These are phyloP conservation scores for Plemyria rubiginata DNA, from an alignment of 2,888 invertebrate genomes.

Conservation along the genomic window DNA sequence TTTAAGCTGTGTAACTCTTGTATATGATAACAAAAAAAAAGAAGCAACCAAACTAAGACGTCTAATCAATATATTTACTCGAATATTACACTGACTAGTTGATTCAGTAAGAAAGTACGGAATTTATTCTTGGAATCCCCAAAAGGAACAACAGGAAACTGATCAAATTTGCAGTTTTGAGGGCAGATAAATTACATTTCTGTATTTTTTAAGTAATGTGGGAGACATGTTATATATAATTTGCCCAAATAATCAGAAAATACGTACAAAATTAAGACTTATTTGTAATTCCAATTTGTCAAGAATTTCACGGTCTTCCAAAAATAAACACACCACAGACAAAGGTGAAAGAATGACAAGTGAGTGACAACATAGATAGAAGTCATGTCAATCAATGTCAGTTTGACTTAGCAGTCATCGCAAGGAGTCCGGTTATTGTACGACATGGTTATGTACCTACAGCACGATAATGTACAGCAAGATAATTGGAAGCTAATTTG, in stretches of 20 bases:
- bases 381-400: too few species aligned
- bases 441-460: too few species aligned
- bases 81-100: neutral
- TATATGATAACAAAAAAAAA: neutral
- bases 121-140: conserved; percentile 46
- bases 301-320: conserved; percentile 57
- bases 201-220: neutral
- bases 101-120: conserved; percentile 18
- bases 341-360: too few species aligned
- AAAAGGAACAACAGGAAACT: conserved; percentile 45
- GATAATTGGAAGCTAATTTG: too few species aligned
- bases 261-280: conserved; percentile 50
- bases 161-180: conserved; percentile 19
- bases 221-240: neutral
- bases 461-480: too few species aligned
- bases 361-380: too few species aligned
- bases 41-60: neutral
- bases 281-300: conserved; percentile 35
- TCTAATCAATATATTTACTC: neutral
- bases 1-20: neutral
- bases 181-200: neutral
- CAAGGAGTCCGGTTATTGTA: too few species aligned
- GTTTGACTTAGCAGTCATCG: too few species aligned
- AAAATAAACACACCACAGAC: conserved; percentile 58
- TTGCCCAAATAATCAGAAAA: conserved; percentile 7